These are phyloP conservation scores for Anastatus disparis DNA, from an alignment of 1,140 invertebrate species.

Conservation along the genomic window DNA sequence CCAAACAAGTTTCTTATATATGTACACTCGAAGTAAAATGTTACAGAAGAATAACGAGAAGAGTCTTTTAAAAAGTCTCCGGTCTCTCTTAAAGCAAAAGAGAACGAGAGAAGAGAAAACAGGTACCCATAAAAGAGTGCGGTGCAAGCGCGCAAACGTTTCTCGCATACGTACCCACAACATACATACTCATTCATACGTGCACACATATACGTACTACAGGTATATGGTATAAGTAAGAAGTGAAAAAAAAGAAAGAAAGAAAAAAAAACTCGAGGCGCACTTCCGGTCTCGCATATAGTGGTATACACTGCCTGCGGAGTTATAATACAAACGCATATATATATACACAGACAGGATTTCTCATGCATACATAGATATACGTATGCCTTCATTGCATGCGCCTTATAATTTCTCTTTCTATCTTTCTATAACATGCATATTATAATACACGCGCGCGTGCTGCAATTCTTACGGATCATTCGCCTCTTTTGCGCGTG, in stretches of 20 bases:
- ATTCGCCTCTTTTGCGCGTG: neutral
- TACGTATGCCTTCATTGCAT: no score
- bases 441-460: no score
- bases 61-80: no score
- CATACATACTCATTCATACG: neutral
- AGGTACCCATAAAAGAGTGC: no score
- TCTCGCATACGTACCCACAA: neutral
- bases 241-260: conserved; percentile 1
- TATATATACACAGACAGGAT: conserved; percentile 5
- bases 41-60: no score
- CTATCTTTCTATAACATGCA: neutral
- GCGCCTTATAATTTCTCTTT: neutral
- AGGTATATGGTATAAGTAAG: neutral
- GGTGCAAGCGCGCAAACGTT: neutral
- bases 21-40: no score
- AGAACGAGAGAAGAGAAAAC: no score
- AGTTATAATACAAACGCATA: neutral
- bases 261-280: conserved; percentile 24
- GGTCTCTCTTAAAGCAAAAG: no score
- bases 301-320: conserved; percentile 9
- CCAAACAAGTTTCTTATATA: no score
- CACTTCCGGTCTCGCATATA: conserved; percentile 19
- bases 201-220: neutral
- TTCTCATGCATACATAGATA: no score
- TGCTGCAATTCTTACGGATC: neutral